Evolutionary conservation across 2,888 invertebrate genomes (phyloP).

Genomic region (Nemurella pictetii): DNA sequence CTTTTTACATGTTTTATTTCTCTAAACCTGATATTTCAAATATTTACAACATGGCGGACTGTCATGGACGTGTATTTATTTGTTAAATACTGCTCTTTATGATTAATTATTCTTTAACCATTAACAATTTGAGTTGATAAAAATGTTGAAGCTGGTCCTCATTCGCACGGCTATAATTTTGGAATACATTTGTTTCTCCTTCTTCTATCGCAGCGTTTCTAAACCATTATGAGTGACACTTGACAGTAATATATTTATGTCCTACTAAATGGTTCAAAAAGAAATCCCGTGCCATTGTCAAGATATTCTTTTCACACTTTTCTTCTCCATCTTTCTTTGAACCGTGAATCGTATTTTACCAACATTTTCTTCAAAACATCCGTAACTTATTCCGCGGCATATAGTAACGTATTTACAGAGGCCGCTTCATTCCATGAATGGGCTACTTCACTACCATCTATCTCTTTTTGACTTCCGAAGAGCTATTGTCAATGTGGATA

Average conservation of each 20-base stretch:
- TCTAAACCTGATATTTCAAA: not conserved
- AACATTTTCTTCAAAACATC: not conserved
- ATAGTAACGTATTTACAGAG: not conserved
- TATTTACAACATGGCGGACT: not conserved
- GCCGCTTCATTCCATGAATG: not conserved
- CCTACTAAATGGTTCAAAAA: not conserved
- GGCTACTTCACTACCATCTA: not conserved
- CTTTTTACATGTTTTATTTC: not conserved
- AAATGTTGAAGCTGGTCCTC: not conserved
- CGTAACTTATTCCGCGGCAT: not conserved
- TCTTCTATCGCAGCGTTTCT: not conserved
- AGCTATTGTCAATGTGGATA: not conserved
- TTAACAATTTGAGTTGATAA: not conserved
- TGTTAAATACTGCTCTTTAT: not conserved
- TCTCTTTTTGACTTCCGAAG: not conserved
- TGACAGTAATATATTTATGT: not conserved
- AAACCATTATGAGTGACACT: not conserved
- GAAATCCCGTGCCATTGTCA: not conserved
- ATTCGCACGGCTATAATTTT: no score
- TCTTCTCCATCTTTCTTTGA: not conserved
- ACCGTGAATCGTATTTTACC: not conserved
- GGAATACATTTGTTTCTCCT: not conserved
- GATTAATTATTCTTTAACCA: not conserved
- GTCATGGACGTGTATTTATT: not conserved
- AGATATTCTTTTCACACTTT: not conserved